Conservation (phyloP, 2,888 invertebrate species). For the Cataglyphis rosenhaueri region DNA sequence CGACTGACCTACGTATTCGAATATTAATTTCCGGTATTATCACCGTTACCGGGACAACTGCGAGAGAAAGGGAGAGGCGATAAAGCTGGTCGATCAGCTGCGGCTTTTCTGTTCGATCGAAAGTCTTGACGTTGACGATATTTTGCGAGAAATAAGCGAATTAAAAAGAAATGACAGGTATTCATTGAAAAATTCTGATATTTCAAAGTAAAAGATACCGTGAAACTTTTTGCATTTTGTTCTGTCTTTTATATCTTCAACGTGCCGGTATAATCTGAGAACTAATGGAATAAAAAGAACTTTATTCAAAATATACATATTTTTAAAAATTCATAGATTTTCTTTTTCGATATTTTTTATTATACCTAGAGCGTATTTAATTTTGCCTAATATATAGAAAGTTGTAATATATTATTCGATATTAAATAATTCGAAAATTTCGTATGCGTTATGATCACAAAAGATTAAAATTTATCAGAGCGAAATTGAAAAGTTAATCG, state of each 20-base stretch:
- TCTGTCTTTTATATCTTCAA: not conserved
- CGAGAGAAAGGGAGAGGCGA: constrained; percentile 5
- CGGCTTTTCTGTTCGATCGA: constrained; percentile 29
- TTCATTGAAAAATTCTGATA: constrained; percentile 6
- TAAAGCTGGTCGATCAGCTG: constrained; percentile 32
- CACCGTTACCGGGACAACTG: constrained; percentile 28
- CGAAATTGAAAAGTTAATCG: constrained; percentile 31
- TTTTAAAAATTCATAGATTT: constrained; percentile 23
- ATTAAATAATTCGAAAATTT: constrained; percentile 23
- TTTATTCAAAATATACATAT: not conserved
- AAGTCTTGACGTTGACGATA: constrained; percentile 7
- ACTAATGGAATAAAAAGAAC: too few relatives aligned
- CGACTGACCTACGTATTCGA: constrained; percentile 31
- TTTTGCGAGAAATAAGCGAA: not conserved
- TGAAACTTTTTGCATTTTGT: not conserved
- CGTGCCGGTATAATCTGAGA: not conserved
- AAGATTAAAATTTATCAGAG: constrained; percentile 44
- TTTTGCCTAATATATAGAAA: constrained; percentile 35
- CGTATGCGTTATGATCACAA: not conserved
- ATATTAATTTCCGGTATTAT: constrained; percentile 48
- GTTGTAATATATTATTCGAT: constrained; percentile 25
- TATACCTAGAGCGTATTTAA: constrained; percentile 14
- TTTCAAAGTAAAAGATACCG: not conserved
- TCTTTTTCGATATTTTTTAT: constrained; percentile 36
- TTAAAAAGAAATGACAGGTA: constrained; percentile 26